Base-by-base conservation (phyloP, 2,888 invertebrate species). In the Orgyia antiqua region DNA sequence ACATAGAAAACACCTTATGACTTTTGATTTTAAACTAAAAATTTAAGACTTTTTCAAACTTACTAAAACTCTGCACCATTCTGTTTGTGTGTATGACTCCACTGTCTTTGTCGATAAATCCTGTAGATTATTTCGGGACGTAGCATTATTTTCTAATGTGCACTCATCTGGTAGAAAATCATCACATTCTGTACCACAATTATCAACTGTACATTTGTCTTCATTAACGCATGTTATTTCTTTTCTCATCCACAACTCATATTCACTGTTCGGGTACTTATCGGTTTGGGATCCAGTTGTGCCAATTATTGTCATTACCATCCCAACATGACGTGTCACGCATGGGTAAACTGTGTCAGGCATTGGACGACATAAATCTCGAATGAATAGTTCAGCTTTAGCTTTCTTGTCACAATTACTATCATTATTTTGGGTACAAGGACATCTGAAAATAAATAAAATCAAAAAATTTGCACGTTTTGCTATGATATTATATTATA, bases 1-100 rank as follows among this genome's bases (percentile, higher is more conserved):
- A n/a, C n/a, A n/a, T n/a, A n/a, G n/a, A n/a, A n/a, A n/a, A n/a
- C n/a, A n/a, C n/a, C n/a, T n/a, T n/a, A n/a, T n/a, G n/a, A n/a
- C n/a, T n/a, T n/a, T n/a, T n/a, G n/a, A n/a, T n/a, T n/a, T n/a
- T n/a, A n/a, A n/a, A n/a, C n/a, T n/a, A n/a, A n/a, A n/a, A n/a
- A n/a, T n/a, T n/a, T n/a, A n/a, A n/a, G n/a, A n/a, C n/a, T n/a
- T n/a, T n/a, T n/a, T n/a, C n/a, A n/a, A n/a, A 15, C 6, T 64
- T 62, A 83, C 82, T 58, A 79, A 37, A 23, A 68, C 26, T 40
- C 62, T 54, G 35, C 55, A 59, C 74, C 73, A 76, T 2, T 68
- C 68, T 3, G 79, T 80, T 50, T 82, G 82, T 2, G 73, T 61
- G 27, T 31, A 34, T 2, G 38, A 41, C 35, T 65, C 55, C 25